Evolutionary conservation across 2,113 vertebrate species (phyloP).

Genomic region (Perognathus longimembris): DNA sequence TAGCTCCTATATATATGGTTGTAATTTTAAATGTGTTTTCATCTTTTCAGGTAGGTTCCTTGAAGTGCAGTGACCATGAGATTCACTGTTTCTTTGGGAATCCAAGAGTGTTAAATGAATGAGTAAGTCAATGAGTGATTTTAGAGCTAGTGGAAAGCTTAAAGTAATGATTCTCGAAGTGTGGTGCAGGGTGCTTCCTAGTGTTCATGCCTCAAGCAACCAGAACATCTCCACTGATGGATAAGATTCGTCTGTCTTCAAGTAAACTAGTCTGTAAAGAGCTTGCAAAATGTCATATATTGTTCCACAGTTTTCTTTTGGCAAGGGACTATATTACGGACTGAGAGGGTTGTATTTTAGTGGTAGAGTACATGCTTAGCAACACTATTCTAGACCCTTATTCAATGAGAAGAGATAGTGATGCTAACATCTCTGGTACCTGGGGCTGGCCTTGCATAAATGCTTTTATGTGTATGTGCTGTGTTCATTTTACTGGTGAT

Average conservation of each 20-base stretch:
- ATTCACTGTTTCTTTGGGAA: background rate
- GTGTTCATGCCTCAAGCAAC: slow-evolving; percentile 7
- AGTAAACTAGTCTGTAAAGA: background rate
- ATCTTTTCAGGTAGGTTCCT: background rate
- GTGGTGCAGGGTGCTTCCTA: background rate
- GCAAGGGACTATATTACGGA: no score
- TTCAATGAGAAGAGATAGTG: background rate
- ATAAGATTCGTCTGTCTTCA: slow-evolving; percentile 9
- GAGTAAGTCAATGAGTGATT: background rate
- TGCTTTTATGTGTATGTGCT: background rate
- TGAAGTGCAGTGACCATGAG: background rate
- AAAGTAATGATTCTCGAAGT: background rate
- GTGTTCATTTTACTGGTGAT: background rate
- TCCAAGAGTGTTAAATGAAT: background rate
- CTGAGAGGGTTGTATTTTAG: background rate
- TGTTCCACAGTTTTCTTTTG: no score
- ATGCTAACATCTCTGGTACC: background rate
- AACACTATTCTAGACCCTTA: background rate
- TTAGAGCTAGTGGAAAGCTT: slow-evolving; percentile 34
- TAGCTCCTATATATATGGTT: background rate
- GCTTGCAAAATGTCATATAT: slow-evolving; percentile 1
- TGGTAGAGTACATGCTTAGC: background rate
- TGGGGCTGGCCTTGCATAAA: background rate
- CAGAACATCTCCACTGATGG: background rate
- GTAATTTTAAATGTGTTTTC: slow-evolving; percentile 1